A percentile compares a stretch with the other conserved stretches of the same genome.
Evolutionary conservation across 2,797 vertebrate species (phyloP).

Genomic region (Sebastes minor): DNA sequence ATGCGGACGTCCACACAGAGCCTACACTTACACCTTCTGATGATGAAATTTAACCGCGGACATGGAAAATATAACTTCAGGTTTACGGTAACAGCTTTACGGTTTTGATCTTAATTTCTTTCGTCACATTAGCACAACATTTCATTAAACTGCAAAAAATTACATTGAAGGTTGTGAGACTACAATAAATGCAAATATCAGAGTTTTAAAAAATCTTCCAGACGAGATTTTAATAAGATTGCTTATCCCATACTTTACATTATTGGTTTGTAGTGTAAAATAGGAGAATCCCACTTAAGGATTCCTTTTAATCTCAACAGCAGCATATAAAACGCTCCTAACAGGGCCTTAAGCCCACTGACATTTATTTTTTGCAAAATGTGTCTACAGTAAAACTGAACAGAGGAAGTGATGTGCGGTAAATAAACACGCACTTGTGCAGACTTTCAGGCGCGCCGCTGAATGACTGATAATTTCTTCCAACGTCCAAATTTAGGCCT

Average conservation of each 20-base stretch:
- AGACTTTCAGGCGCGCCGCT: constrained; percentile 22
- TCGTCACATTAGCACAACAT: not conserved
- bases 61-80: not conserved
- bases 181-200: constrained; percentile 21
- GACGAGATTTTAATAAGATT: constrained; percentile 49
- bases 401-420: not conserved
- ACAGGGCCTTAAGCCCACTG: constrained; percentile 49
- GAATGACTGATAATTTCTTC: constrained; percentile 53
- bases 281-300: constrained; percentile 67
- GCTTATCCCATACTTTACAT: constrained; percentile 57
- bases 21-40: not conserved
- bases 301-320: constrained; percentile 80
- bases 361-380: constrained; percentile 38
- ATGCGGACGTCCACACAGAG: not conserved
- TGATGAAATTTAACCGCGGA: not conserved
- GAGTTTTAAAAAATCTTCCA: constrained; percentile 1
- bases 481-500: constrained; percentile 60
- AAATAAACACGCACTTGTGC: constrained; percentile 32
- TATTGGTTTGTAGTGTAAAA: constrained; percentile 70
- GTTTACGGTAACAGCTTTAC: not conserved
- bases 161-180: constrained; percentile 4
- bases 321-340: constrained; percentile 51
- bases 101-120: not conserved
- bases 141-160: not conserved
- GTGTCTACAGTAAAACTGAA: constrained; percentile 42